A percentile compares a stretch with the other conserved stretches of the same genome.
Conservation (phyloP, 1,140 invertebrate genomes). For the Drosophila micromelanica region DNA sequence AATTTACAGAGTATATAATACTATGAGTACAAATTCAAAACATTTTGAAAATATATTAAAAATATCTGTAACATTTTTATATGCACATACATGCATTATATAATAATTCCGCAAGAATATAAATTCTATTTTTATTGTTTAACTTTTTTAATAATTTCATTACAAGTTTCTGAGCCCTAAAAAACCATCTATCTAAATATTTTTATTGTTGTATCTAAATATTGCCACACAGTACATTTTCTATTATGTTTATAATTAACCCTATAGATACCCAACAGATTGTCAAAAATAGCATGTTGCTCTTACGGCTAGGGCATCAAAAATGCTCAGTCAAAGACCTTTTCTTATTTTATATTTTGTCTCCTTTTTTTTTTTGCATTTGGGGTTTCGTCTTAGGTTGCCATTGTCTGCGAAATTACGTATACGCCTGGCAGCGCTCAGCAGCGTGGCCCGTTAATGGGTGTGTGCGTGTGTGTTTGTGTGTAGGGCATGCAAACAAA, state of each 20-base stretch:
- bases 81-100: no score
- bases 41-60: no score
- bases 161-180: no score
- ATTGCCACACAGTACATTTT: background rate
- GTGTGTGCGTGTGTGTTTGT: slow-evolving; percentile 33
- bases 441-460: slow-evolving; percentile 25
- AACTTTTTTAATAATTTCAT: no score
- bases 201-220: background rate
- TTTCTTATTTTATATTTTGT: slow-evolving; percentile 53
- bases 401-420: slow-evolving; percentile 78
- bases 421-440: slow-evolving; percentile 75
- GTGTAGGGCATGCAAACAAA: slow-evolving; percentile 71
- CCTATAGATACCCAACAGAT: slow-evolving; percentile 22
- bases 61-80: no score
- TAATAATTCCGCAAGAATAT: no score
- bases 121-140: no score
- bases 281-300: slow-evolving; percentile 28
- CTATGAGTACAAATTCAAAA: no score
- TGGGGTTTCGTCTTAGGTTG: slow-evolving; percentile 37
- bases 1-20: no score
- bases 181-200: no score
- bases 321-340: slow-evolving; percentile 72
- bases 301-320: slow-evolving; percentile 28
- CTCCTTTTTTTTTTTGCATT: slow-evolving; percentile 48
- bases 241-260: slow-evolving; percentile 24